A percentile compares a stretch with the other conserved stretches of the same genome.
Evolutionary conservation across 2,113 vertebrate species (phyloP).

Genomic region (Dipodomys ordii): DNA sequence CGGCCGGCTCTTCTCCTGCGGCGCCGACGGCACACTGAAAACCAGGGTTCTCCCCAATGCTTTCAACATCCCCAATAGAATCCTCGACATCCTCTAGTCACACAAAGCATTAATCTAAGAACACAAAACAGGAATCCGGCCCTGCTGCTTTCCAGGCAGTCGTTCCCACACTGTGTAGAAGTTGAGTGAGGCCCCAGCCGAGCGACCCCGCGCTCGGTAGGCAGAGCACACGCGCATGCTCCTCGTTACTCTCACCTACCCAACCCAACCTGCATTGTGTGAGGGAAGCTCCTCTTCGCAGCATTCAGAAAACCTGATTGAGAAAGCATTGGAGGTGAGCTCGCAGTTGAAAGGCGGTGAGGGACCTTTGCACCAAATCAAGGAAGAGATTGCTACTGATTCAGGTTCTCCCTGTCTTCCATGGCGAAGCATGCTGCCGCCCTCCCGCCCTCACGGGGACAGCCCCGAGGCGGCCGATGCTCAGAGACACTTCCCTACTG

Average conservation of each 20-base stretch:
- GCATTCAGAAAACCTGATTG: conserved; percentile 70
- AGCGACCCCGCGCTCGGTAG: conserved; percentile 5
- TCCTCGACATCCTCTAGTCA: conserved; percentile 90
- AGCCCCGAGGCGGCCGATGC: no score
- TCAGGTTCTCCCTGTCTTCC: conserved; percentile 76
- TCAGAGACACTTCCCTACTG: conserved; percentile 61
- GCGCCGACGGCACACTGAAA: conserved; percentile 98
- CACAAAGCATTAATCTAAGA: neutral
- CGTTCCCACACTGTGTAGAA: conserved; percentile 73
- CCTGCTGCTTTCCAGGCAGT: conserved; percentile 77
- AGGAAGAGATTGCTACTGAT: conserved; percentile 69
- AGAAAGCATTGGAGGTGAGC: conserved; percentile 24
- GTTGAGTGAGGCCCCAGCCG: neutral
- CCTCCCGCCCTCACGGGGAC: no score
- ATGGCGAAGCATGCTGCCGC: conserved; percentile 80
- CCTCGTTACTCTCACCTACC: conserved; percentile 75
- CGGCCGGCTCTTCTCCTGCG: conserved; percentile 97
- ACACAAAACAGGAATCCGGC: conserved; percentile 46
- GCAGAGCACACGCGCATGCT: conserved; percentile 91
- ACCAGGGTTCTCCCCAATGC: conserved; percentile 96
- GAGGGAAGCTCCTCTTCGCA: conserved; percentile 48
- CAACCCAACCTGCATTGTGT: neutral
- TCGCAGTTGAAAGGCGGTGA: conserved; percentile 51
- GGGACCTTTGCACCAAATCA: conserved; percentile 67
- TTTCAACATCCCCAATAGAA: conserved; percentile 93